A percentile compares a stretch with the other conserved stretches of the same genome.
Conservation (phyloP, 2,113 vertebrate genomes). For the Cephalopterus ornatus region DNA sequence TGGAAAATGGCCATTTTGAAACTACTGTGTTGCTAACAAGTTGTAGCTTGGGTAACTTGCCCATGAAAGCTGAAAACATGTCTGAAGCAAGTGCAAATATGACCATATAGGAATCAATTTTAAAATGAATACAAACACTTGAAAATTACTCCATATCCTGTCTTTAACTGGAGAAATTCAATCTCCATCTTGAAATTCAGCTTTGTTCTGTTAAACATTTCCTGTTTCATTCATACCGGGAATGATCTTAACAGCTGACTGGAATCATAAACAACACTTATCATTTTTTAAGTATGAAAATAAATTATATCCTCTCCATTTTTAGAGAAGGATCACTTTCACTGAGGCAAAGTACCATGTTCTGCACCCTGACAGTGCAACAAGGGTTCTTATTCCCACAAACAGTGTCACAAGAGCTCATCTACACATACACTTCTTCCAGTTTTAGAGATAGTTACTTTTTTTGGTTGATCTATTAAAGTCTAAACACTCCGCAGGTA, state of each 20-base stretch:
- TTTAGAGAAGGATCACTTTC: neutral
- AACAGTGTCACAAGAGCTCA: neutral
- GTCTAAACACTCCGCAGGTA: neutral
- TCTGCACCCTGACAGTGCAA: neutral
- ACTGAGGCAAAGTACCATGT: neutral
- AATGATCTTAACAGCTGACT: neutral
- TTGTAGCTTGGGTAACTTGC: neutral
- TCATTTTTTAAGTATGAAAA: neutral
- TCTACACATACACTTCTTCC: neutral
- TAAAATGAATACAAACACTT: neutral
- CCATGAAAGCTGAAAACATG: neutral
- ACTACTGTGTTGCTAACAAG: accelerated
- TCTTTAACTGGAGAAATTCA: neutral
- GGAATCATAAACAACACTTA: neutral
- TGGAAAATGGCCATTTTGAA: neutral
- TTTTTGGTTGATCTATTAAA: neutral
- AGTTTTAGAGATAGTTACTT: neutral
- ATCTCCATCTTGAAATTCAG: neutral
- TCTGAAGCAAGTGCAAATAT: neutral
- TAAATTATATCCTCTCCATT: neutral
- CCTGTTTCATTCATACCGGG: neutral
- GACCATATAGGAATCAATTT: neutral
- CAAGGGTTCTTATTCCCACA: neutral
- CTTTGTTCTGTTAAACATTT: neutral
- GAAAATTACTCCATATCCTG: neutral